Evolutionary conservation across 1,140 invertebrate species (phyloP).

Genomic region (Polyergus mexicanus): DNA sequence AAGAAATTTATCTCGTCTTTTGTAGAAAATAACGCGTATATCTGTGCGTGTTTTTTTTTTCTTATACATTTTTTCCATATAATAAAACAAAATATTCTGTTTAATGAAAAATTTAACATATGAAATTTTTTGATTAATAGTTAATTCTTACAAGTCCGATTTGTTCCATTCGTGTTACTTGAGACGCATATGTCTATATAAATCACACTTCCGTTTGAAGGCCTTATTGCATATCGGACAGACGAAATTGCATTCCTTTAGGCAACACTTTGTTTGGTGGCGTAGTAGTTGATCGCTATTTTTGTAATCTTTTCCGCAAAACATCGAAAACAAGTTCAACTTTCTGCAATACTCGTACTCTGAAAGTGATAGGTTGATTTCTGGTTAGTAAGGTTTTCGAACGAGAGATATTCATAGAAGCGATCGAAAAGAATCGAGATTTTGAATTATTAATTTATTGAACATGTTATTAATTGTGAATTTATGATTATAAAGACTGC

Average conservation of each 20-base stretch:
- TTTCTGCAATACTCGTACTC: neutral
- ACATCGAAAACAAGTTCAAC: neutral
- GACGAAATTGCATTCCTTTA: conserved; percentile 11
- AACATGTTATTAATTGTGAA: neutral
- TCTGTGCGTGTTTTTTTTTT: neutral
- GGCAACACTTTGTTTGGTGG: neutral
- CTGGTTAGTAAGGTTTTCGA: conserved; percentile 2
- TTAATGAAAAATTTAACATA: neutral
- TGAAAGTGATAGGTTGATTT: conserved; percentile 36
- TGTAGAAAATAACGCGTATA: neutral
- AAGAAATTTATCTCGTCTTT: neutral
- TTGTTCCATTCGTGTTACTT: neutral
- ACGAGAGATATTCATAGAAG: neutral
- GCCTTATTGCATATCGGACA: neutral
- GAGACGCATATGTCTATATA: neutral
- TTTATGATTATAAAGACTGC: neutral
- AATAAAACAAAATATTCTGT: neutral
- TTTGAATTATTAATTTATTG: neutral
- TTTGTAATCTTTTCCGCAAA: neutral
- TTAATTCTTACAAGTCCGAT: neutral
- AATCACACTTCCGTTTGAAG: conserved; percentile 11
- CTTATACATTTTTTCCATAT: neutral
- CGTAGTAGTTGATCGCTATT: neutral
- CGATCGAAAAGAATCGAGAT: neutral
- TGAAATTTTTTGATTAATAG: neutral